A percentile compares a stretch with the other conserved stretches of the same genome.
phyloP scores from a whole-genome alignment of 2,113 vertebrate genomes.

The Neolamprologus devosi region DNA sequence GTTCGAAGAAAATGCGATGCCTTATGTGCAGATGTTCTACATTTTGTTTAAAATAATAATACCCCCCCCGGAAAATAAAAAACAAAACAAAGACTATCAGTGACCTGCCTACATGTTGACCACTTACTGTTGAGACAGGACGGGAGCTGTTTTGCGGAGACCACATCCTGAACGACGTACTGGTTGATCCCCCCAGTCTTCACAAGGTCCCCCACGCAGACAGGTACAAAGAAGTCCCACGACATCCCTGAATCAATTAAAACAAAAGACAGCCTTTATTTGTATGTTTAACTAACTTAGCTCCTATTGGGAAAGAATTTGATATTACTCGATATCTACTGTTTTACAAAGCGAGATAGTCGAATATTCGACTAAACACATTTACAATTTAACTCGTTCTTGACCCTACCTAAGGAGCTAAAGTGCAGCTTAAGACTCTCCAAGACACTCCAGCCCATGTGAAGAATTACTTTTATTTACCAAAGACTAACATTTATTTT shows the following conservation, averaged over 20 bases:
- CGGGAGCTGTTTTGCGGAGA: constrained; percentile 68
- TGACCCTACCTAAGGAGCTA: not conserved
- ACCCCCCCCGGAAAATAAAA: not conserved
- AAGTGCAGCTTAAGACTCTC: not conserved
- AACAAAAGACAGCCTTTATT: not conserved
- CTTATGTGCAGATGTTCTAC: not conserved
- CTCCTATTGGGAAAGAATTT: not conserved
- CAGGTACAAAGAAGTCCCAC: constrained; percentile 81
- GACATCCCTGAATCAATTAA: constrained; percentile 59
- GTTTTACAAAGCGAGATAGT: not conserved
- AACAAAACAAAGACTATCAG: not conserved
- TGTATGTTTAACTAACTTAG: not conserved
- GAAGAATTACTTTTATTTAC: not conserved
- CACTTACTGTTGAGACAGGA: constrained; percentile 73
- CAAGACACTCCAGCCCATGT: not conserved
- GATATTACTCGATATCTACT: not conserved
- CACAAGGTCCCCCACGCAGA: constrained; percentile 76
- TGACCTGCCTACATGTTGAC: not conserved
- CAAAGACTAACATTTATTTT: not conserved
- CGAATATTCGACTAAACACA: not conserved
- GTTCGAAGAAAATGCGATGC: not conserved
- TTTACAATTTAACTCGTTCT: not conserved
- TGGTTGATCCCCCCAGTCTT: constrained; percentile 76
- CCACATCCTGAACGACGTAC: constrained; percentile 84
- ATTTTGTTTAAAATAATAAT: not conserved